A percentile compares a stretch with the other conserved stretches of the same genome.
Conservation (phyloP, 2,797 vertebrate genomes). For the Enteromius anoplus region DNA sequence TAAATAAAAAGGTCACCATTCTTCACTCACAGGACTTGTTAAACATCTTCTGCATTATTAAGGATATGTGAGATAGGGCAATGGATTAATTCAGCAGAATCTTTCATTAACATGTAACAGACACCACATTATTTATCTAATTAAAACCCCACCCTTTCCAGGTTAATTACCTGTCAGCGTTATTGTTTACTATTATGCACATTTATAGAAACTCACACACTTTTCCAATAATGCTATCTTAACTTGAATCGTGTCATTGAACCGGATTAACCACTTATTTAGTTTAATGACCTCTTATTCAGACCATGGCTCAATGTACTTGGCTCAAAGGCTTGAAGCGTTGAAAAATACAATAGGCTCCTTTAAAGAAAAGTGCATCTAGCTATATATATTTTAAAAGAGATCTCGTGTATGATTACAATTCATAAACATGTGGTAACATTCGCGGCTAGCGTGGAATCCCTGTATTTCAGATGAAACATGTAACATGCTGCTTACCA, state of each 20-base stretch:
- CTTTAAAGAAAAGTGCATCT: neutral
- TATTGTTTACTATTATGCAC: neutral
- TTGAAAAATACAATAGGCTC: neutral
- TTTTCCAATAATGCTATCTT: neutral
- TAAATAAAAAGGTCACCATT: neutral
- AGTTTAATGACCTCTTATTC: neutral
- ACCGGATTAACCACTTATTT: neutral
- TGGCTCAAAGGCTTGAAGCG: neutral
- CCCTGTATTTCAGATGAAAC: neutral
- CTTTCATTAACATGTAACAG: neutral
- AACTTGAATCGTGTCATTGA: neutral
- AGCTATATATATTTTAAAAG: neutral
- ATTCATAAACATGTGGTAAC: neutral
- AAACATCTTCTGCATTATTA: neutral
- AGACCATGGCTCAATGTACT: neutral
- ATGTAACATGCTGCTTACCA: constrained; percentile 13
- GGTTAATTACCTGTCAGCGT: neutral
- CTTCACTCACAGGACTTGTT: neutral
- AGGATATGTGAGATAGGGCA: neutral
- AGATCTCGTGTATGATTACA: no score
- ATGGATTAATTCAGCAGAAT: neutral
- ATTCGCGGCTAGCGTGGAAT: neutral
- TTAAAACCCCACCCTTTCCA: neutral
- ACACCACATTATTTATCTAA: neutral
- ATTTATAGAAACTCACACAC: neutral